Conservation (phyloP, 2,797 vertebrate species). For the Microcaecilia unicolor region DNA sequence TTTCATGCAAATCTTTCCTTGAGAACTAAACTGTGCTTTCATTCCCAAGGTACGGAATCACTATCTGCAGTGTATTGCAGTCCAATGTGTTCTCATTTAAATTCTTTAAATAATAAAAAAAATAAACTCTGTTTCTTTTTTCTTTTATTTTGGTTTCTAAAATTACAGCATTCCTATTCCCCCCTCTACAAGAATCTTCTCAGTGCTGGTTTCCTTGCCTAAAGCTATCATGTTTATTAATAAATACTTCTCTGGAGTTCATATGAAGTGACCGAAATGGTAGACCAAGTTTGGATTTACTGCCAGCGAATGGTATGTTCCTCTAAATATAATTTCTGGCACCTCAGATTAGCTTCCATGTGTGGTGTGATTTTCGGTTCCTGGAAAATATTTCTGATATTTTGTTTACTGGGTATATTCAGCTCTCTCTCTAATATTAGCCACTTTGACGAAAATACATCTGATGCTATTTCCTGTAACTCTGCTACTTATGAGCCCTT, state of each 20-base stretch:
- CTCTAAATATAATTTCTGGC: conserved; percentile 19
- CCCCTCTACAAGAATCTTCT: too few species aligned
- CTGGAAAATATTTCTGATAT: conserved; percentile 14
- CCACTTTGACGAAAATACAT: conserved; percentile 6
- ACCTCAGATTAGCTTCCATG: background rate
- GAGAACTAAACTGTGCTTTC: too few species aligned
- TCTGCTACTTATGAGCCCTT: conserved; percentile 1
- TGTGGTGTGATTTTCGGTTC: conserved; percentile 13
- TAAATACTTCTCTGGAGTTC: conserved; percentile 9
- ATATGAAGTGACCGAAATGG: conserved; percentile 16
- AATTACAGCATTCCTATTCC: too few species aligned
- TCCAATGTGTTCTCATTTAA: too few species aligned
- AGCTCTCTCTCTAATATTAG: conserved; percentile 16
- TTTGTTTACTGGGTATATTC: conserved; percentile 15
- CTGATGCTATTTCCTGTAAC: conserved; percentile 5
- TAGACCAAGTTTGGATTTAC: conserved; percentile 14
- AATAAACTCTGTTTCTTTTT: too few species aligned
- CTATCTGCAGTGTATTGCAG: too few species aligned
- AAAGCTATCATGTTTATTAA: conserved; percentile 12
- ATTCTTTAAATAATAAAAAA: too few species aligned
- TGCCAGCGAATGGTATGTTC: conserved; percentile 4
- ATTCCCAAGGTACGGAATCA: too few species aligned
- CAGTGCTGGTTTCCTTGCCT: conserved; percentile 2
- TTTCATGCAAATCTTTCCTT: too few species aligned
- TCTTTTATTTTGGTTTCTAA: too few species aligned